These are phyloP conservation scores for Machaerirhynchus nigripectus DNA, from an alignment of 2,113 vertebrate genomes.

Conservation along the genomic window DNA sequence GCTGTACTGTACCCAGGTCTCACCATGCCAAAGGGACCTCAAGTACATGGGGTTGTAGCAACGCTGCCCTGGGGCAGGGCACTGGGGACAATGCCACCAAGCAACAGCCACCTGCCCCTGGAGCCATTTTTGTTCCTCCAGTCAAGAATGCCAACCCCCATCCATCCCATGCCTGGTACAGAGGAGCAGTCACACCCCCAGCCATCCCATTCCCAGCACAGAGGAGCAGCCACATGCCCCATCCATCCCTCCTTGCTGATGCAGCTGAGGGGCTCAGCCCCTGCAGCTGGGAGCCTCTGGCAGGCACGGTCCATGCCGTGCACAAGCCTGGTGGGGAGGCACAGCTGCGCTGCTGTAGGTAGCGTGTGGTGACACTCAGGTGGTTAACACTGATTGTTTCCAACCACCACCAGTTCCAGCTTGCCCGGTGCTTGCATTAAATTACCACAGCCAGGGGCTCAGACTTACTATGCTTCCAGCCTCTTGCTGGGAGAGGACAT, in stretches of 20 bases:
- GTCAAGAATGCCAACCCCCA: neutral
- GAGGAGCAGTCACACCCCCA: fast-evolving
- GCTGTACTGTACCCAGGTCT: neutral
- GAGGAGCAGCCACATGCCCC: neutral
- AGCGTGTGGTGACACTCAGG: neutral
- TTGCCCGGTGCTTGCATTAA: neutral
- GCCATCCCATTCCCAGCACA: neutral
- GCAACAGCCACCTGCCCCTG: fast-evolving
- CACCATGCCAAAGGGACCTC: fast-evolving
- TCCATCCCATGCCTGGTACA: neutral
- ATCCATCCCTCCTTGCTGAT: neutral
- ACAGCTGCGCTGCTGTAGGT: fast-evolving
- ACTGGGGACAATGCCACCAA: fast-evolving
- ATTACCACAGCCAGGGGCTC: neutral
- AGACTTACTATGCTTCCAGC: neutral
- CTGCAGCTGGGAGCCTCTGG: neutral
- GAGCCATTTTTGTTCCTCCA: neutral
- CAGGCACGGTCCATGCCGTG: fast-evolving
- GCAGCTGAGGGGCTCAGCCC: neutral
- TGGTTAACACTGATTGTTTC: neutral
- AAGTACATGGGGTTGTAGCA: neutral
- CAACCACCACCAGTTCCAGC: neutral
- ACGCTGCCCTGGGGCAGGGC: fast-evolving
- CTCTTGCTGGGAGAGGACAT: neutral
- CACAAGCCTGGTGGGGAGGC: fast-evolving